Conservation (phyloP, 2,113 vertebrate species). For the Candoia aspera region DNA sequence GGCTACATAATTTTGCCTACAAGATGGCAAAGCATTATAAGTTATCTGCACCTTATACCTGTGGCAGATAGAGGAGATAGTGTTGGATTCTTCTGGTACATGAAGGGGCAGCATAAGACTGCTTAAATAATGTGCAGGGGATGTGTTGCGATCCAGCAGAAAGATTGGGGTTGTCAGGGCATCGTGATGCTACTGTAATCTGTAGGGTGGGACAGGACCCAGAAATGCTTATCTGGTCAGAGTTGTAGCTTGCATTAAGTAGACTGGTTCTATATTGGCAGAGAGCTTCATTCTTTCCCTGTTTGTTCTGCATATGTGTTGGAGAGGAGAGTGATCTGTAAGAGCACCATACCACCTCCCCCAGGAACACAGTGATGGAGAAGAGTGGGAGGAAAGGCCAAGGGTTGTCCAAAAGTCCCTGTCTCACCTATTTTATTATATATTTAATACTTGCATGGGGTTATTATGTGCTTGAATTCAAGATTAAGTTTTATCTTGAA, state of each 20-base stretch:
- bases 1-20: background rate
- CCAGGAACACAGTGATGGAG: background rate
- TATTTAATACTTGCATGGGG: background rate
- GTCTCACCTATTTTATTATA: background rate
- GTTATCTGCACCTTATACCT: background rate
- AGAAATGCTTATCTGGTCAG: background rate
- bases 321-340: rapidly evolving
- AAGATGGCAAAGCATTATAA: background rate
- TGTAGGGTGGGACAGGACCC: background rate
- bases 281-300: background rate
- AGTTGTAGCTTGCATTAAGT: background rate
- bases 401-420: background rate
- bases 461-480: background rate
- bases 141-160: background rate
- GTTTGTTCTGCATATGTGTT: background rate
- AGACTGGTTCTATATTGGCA: background rate
- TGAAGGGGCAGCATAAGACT: background rate
- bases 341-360: background rate
- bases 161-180: background rate
- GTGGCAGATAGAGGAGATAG: background rate
- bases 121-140: background rate
- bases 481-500: conserved; percentile 24
- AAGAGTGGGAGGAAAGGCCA: background rate
- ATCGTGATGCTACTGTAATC: background rate
- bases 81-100: background rate